Evolutionary conservation across 2,888 invertebrate species (phyloP).

Genomic region (Theretra japonica): DNA sequence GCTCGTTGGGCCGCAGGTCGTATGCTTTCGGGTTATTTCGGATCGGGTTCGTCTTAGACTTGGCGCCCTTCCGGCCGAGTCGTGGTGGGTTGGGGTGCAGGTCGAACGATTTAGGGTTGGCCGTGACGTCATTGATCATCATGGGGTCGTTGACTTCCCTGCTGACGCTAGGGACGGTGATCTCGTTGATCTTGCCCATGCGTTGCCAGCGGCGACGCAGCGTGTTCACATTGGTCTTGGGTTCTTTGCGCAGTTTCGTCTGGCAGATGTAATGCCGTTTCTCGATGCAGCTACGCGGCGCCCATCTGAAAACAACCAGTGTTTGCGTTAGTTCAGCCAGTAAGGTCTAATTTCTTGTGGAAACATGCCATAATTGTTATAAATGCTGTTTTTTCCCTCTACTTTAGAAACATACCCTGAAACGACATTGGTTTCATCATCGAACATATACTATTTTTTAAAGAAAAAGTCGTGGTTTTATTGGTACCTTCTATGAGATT

Average conservation of each 20-base stretch:
- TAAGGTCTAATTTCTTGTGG: not conserved
- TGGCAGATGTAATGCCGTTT: slow-evolving; percentile 89
- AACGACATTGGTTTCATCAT: no score
- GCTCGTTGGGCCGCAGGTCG: slow-evolving; percentile 59
- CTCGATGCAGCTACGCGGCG: slow-evolving; percentile 86
- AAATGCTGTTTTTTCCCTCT: not conserved
- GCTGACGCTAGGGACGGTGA: slow-evolving; percentile 75
- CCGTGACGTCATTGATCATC: slow-evolving; percentile 67
- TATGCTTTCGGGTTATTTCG: slow-evolving; percentile 51
- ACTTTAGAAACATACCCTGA: no score
- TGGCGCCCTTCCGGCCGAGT: slow-evolving; percentile 3
- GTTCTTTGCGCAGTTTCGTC: slow-evolving; percentile 82
- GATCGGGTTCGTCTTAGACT: slow-evolving; percentile 41
- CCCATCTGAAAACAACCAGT: slow-evolving; percentile 84
- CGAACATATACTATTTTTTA: no score
- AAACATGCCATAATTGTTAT: not conserved
- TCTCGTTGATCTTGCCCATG: slow-evolving; percentile 83
- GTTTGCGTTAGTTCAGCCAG: not conserved
- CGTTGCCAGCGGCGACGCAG: slow-evolving; percentile 76
- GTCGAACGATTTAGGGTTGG: slow-evolving; percentile 72
- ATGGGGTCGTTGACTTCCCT: slow-evolving; percentile 67
- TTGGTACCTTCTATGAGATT: no score
- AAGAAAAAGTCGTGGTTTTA: no score
- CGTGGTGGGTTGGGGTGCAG: slow-evolving; percentile 55
- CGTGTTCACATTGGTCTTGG: slow-evolving; percentile 76